Percentiles rank a stretch among this genome's conserved stretches.
Evolutionary conservation across 2,888 invertebrate genomes (phyloP).

Genomic region (Idaea straminata): DNA sequence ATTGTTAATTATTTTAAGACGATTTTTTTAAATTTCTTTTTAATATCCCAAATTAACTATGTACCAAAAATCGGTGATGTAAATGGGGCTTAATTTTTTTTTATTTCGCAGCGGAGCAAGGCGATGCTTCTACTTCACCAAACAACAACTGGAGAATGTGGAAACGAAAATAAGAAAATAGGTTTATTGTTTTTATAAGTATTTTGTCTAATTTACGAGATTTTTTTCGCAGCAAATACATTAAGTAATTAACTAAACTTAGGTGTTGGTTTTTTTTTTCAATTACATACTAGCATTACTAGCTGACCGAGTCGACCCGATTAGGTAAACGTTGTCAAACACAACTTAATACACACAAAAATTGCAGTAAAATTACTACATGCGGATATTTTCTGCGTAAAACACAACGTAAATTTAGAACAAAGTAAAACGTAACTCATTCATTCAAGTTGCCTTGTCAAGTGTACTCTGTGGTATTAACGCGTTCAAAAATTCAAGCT

Average conservation of each 20-base stretch:
- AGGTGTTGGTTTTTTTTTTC: no score
- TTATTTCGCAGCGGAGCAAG: background rate
- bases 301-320: no score
- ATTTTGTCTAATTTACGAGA: no score
- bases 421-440: background rate
- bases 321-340: no score
- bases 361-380: no score
- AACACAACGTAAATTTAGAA: background rate
- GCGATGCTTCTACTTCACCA: background rate
- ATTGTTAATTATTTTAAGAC: no score
- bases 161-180: background rate
- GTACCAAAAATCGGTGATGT: background rate
- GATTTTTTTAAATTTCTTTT: no score
- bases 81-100: background rate
- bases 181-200: background rate
- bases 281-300: no score
- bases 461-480: background rate
- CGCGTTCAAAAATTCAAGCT: background rate
- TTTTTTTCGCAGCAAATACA: no score
- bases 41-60: no score
- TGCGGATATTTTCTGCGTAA: background rate
- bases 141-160: background rate
- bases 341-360: no score
- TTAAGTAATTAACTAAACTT: no score
- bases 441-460: background rate